phyloP scores from a whole-genome alignment of 1,140 invertebrate species.

The Ceratina australensis region DNA sequence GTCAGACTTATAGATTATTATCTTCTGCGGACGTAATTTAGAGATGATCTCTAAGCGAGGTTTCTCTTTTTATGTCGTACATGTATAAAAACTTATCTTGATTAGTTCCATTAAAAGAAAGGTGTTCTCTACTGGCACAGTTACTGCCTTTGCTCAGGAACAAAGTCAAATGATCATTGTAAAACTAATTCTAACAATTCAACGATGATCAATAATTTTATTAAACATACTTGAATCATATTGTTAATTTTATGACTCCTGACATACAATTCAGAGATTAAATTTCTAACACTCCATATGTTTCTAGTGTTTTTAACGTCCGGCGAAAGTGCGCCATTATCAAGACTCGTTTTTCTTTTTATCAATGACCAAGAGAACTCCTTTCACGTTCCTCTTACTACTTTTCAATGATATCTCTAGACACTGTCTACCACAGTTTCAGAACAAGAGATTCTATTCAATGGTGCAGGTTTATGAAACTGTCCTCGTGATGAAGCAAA shows the following conservation, averaged over 20 bases:
- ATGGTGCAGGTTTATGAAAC: too few species aligned
- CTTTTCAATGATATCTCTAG: background rate
- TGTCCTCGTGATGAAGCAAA: background rate
- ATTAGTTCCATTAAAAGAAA: background rate
- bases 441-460: too few species aligned
- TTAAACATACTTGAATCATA: too few species aligned
- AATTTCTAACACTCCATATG: too few species aligned
- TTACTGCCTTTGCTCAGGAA: too few species aligned
- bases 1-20: background rate
- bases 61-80: constrained; percentile 2
- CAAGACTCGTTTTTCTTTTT: background rate
- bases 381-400: background rate
- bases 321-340: constrained; percentile 17
- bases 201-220: background rate
- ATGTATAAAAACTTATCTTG: background rate
- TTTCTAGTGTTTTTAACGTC: background rate
- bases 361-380: constrained; percentile 1
- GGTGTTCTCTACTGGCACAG: background rate
- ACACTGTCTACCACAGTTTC: background rate
- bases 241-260: too few species aligned
- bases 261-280: too few species aligned
- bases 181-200: too few species aligned
- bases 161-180: too few species aligned
- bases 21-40: background rate
- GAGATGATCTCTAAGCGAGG: background rate